These are phyloP conservation scores for Nestor notabilis DNA, from an alignment of 2,113 vertebrate genomes.

Conservation along the genomic window DNA sequence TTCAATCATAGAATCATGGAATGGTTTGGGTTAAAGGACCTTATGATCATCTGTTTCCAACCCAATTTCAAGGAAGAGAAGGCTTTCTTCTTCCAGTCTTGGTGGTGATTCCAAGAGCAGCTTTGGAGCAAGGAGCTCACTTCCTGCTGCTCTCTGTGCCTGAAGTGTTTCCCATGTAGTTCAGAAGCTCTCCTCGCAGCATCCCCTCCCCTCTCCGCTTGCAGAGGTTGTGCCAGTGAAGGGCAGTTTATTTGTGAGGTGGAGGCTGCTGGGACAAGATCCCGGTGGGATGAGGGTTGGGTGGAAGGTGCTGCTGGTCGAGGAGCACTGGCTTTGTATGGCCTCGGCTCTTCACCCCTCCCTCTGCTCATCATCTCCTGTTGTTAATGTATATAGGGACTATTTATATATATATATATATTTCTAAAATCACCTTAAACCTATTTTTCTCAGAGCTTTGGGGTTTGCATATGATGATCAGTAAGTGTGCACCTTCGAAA, in stretches of 20 bases:
- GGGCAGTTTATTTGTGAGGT: neutral
- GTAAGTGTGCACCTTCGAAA: neutral
- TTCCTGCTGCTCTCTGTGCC: neutral
- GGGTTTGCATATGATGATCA: neutral
- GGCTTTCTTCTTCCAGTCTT: accelerated
- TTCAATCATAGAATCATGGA: neutral
- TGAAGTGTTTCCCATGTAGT: accelerated
- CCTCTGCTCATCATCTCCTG: neutral
- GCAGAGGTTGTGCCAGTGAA: neutral
- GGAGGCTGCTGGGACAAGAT: neutral
- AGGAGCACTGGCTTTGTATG: no score
- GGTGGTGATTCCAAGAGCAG: neutral
- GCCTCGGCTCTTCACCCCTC: neutral
- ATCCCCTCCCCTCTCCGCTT: neutral
- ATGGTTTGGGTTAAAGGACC: neutral
- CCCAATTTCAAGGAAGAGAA: neutral
- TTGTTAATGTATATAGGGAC: neutral
- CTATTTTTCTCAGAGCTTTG: neutral
- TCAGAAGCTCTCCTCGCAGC: neutral
- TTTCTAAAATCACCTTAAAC: neutral
- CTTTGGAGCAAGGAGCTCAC: neutral
- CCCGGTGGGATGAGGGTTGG: accelerated
- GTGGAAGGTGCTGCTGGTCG: neutral
- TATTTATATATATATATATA: neutral
- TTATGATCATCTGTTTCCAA: neutral